A percentile compares a stretch with the other conserved stretches of the same genome.
phyloP scores from a whole-genome alignment of 2,797 vertebrate genomes.

The Pseudochaenichthys georgianus region DNA sequence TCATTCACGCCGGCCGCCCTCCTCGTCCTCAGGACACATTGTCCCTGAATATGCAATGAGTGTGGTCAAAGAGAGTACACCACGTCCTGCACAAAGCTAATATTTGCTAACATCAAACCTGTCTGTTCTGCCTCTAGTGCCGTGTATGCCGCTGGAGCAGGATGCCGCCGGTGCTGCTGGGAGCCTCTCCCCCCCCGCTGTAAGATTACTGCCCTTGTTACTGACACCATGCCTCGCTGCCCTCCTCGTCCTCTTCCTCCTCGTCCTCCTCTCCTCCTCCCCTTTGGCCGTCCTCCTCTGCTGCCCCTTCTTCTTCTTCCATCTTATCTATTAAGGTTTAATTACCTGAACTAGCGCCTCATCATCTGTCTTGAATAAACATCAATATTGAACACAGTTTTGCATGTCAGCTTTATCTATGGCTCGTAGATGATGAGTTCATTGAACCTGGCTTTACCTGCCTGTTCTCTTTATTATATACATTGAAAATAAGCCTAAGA shows the following conservation, averaged over 20 bases:
- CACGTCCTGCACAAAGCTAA: conserved; percentile 80
- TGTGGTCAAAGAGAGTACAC: conserved; percentile 75
- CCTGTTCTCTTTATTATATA: conserved; percentile 16
- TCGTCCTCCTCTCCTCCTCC: conserved; percentile 39
- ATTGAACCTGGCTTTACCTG: conserved; percentile 46
- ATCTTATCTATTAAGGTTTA: conserved; percentile 65
- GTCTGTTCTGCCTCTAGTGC: conserved; percentile 73
- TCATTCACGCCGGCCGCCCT: conserved; percentile 71
- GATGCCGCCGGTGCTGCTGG: conserved; percentile 62
- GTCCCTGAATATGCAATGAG: conserved; percentile 89
- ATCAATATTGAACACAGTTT: conserved; percentile 75
- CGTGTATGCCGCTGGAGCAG: conserved; percentile 49
- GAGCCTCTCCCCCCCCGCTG: conserved; percentile 64
- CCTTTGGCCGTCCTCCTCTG: conserved; percentile 38
- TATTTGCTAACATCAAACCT: conserved; percentile 87
- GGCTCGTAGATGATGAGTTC: conserved; percentile 52
- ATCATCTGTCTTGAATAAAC: conserved; percentile 68
- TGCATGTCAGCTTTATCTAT: conserved; percentile 54
- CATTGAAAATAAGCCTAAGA: conserved; percentile 45
- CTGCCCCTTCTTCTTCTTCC: conserved; percentile 33
- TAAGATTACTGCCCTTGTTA: conserved; percentile 73
- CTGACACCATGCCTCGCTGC: conserved; percentile 70
- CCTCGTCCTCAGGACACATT: conserved; percentile 82
- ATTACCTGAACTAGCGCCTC: conserved; percentile 68
- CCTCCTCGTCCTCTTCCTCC: conserved; percentile 42